A percentile compares a stretch with the other conserved stretches of the same genome.
These are phyloP conservation scores for Asbolus verrucosus DNA, from an alignment of 1,140 invertebrate genomes.

Conservation along the genomic window DNA sequence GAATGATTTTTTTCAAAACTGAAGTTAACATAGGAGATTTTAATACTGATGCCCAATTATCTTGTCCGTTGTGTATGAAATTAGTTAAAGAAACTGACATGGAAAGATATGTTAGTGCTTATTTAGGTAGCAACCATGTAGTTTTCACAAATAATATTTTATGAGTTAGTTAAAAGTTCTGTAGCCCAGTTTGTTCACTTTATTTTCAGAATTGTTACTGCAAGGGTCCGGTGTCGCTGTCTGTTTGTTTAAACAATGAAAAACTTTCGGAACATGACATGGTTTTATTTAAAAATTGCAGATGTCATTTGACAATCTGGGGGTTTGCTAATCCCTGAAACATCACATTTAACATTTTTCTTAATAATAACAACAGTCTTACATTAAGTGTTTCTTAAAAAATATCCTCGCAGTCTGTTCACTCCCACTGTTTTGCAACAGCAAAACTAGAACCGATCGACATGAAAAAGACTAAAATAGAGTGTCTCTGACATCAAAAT, in stretches of 20 bases:
- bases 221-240: too few relatives aligned
- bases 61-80: not conserved
- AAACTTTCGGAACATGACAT: not conserved
- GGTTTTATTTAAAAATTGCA: constrained; percentile 20
- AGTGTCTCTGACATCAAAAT: too few relatives aligned
- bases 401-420: too few relatives aligned
- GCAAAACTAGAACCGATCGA: too few relatives aligned
- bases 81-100: not conserved
- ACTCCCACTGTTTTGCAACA: too few relatives aligned
- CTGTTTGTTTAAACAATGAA: not conserved
- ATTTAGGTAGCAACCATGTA: too few relatives aligned
- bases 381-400: constrained; percentile 3
- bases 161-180: too few relatives aligned
- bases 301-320: not conserved
- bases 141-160: too few relatives aligned
- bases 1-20: not conserved
- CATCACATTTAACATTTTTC: constrained; percentile 25
- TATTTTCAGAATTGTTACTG: too few relatives aligned
- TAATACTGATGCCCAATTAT: not conserved
- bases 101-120: not conserved
- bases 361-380: constrained; percentile 11
- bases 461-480: too few relatives aligned
- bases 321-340: constrained; percentile 16
- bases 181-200: too few relatives aligned
- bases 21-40: not conserved